Conservation (phyloP, 2,888 invertebrate species). For the Ennomos fuscantarius region DNA sequence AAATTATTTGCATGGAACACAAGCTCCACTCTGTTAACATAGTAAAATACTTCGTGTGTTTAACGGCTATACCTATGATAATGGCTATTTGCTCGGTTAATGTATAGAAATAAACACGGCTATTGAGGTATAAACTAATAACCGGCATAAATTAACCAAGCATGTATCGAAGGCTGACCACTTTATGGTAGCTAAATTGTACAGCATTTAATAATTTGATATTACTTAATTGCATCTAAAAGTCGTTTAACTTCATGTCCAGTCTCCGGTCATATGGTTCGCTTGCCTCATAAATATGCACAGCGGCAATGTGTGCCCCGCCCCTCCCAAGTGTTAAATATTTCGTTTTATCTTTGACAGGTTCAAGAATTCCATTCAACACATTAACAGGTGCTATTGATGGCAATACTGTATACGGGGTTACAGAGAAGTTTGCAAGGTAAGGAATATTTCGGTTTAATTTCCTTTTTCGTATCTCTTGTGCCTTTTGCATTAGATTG, state of each 20-base stretch:
- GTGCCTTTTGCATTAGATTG: background rate
- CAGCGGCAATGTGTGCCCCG: background rate
- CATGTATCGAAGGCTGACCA: slow-evolving; percentile 28
- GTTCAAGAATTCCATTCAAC: slow-evolving; percentile 94
- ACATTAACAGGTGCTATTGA: slow-evolving; percentile 94
- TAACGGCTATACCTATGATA: slow-evolving; percentile 19
- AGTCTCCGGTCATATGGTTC: slow-evolving; percentile 15
- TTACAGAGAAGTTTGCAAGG: slow-evolving; percentile 92
- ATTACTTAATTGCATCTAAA: slow-evolving; percentile 33
- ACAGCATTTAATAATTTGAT: slow-evolving; percentile 32
- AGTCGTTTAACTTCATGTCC: slow-evolving; percentile 28
- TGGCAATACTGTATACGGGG: slow-evolving; percentile 96
- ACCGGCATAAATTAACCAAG: slow-evolving; percentile 28
- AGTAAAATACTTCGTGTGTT: slow-evolving; percentile 13
- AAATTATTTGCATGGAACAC: slow-evolving; percentile 12
- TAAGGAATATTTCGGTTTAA: slow-evolving; percentile 51
- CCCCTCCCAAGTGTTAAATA: slow-evolving; percentile 4
- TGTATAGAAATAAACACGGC: slow-evolving; percentile 28
- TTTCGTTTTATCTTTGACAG: slow-evolving; percentile 61
- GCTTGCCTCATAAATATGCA: slow-evolving; percentile 15
- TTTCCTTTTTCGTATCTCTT: background rate
- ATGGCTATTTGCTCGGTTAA: slow-evolving; percentile 29
- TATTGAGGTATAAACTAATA: slow-evolving; percentile 18
- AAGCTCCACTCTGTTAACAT: slow-evolving; percentile 4
- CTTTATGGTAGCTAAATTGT: slow-evolving; percentile 30